phyloP scores from a whole-genome alignment of 2,113 vertebrate genomes.

The Xiphophorus couchianus region DNA sequence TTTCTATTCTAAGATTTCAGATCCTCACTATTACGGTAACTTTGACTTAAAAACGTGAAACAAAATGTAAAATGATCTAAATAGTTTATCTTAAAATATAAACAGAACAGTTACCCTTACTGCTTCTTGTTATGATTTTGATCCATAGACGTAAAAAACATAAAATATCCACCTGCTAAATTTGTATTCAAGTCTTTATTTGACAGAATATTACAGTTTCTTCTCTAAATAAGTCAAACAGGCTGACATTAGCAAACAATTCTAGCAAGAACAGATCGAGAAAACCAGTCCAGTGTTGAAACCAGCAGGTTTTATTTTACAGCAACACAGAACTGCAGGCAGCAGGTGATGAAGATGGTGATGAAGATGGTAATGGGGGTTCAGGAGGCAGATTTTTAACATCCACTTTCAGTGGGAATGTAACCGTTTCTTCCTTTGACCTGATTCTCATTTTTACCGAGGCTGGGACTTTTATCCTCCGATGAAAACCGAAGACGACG shows the following conservation, averaged over 20 bases:
- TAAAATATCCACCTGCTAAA: too few species aligned
- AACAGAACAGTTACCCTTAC: too few species aligned
- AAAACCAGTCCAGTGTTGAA: constrained; percentile 25
- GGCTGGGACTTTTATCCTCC: constrained; percentile 54
- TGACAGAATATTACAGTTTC: not conserved
- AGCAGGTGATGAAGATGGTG: constrained; percentile 35
- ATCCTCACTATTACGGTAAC: too few species aligned
- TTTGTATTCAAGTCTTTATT: too few species aligned
- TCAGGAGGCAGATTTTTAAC: not conserved
- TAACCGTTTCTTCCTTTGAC: constrained; percentile 36
- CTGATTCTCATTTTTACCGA: constrained; percentile 76
- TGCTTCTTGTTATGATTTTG: too few species aligned
- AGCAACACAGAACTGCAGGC: constrained; percentile 35
- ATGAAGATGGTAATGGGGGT: not conserved
- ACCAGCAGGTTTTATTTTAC: constrained; percentile 16
- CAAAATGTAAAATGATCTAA: too few species aligned
- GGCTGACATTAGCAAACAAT: too few species aligned
- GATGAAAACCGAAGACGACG: constrained; percentile 70
- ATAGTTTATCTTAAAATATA: too few species aligned
- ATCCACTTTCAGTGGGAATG: not conserved
- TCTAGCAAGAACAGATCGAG: not conserved
- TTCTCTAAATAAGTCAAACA: too few species aligned
- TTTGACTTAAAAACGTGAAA: too few species aligned
- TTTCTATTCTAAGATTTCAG: too few species aligned
- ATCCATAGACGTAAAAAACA: too few species aligned